Percentiles rank a stretch among this genome's conserved stretches.
phyloP scores from a whole-genome alignment of 2,113 vertebrate species.

The Progne subis region DNA sequence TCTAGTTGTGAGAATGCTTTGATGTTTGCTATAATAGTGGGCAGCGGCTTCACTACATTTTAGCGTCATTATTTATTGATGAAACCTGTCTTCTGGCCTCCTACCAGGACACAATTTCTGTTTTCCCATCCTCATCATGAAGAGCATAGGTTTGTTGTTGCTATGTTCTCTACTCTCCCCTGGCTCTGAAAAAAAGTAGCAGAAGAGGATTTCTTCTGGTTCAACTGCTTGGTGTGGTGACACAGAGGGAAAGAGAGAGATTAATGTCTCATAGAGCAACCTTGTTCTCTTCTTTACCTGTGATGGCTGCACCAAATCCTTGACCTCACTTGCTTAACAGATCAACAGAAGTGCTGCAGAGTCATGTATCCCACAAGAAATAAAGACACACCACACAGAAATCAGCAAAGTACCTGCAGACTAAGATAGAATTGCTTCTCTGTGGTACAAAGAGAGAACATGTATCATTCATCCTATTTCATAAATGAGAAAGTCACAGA shows the following conservation, averaged over 20 bases:
- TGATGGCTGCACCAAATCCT: not conserved
- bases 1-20: not conserved
- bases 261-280: not conserved
- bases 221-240: not conserved
- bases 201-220: not conserved
- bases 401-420: not conserved
- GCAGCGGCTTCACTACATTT: not conserved
- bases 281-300: not conserved
- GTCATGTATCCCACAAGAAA: not conserved
- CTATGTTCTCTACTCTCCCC: not conserved
- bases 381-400: fast-evolving
- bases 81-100: not conserved
- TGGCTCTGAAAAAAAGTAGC: not conserved
- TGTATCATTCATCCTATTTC: not conserved
- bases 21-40: not conserved
- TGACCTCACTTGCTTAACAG: not conserved
- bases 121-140: not conserved
- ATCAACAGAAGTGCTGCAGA: not conserved
- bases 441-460: not conserved
- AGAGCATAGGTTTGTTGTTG: not conserved
- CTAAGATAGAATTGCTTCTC: not conserved
- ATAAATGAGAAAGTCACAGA: not conserved
- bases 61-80: not conserved
- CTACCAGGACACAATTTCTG: not conserved
- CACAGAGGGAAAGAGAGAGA: not conserved